These are phyloP conservation scores for Hyalella azteca DNA, from an alignment of 2,888 invertebrate species.

Conservation along the genomic window DNA sequence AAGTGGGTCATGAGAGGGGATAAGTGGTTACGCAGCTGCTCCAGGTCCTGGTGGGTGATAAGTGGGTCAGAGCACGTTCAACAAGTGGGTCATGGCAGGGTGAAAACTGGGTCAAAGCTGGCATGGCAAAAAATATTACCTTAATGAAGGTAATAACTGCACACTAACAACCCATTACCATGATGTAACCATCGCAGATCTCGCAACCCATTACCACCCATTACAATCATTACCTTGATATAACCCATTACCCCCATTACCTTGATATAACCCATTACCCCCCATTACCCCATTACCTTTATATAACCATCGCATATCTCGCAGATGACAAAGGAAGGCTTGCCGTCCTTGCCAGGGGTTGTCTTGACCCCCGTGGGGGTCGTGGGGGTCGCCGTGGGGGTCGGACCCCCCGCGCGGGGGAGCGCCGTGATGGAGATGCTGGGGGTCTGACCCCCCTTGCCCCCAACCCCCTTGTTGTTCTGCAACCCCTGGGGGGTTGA, in stretches of 20 bases:
- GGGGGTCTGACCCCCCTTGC: slow-evolving; percentile 70
- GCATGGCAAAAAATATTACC: background rate
- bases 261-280: no score
- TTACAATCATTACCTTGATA: no score
- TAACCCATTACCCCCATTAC: no score
- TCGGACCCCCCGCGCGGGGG: slow-evolving; percentile 68
- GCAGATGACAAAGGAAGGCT: slow-evolving; percentile 81
- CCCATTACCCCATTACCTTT: no score
- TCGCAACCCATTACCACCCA: no score
- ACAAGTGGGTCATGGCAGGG: background rate
- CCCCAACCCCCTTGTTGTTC: slow-evolving; percentile 48
- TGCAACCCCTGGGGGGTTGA: slow-evolving; percentile 33
- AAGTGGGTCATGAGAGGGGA: slow-evolving; percentile 94
- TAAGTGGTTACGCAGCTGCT: slow-evolving; percentile 93
- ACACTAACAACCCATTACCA: no score
- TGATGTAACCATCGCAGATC: no score
- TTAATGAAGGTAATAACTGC: no score
- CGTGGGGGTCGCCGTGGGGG: slow-evolving; percentile 63
- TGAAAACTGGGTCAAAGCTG: background rate
- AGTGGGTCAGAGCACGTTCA: slow-evolving; percentile 40
- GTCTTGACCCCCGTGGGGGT: slow-evolving; percentile 62
- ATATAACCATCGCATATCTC: slow-evolving; percentile 97
- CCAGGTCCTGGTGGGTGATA: slow-evolving; percentile 82
- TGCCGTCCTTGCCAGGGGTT: slow-evolving; percentile 64
- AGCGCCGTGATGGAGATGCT: slow-evolving; percentile 90